Evolutionary conservation across 1,140 invertebrate genomes (phyloP), one percentile per base, ranked within the genome.

Genomic region (Drosophila neocordata): DNA sequence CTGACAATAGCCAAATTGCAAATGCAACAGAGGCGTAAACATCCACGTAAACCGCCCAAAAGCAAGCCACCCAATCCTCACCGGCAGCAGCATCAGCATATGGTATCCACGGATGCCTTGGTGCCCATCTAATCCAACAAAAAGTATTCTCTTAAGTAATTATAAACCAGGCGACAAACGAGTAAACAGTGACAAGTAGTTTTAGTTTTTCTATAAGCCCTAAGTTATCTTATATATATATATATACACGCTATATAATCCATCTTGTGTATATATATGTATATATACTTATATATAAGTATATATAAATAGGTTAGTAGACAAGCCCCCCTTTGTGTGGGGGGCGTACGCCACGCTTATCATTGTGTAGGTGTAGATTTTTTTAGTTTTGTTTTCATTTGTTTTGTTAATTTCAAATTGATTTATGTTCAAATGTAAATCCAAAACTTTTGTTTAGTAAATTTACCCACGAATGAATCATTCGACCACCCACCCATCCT

Each of bases 151-250:
- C 65, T 34, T 71, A 85, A 84, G 73, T 77, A 68, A 71, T 77
- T 77, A 79, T 31, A 37, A 11, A 57, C 15, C 27, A 65, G 74
- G 65, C 83, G 82, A 85, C 79, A 85, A 88, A 88, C 82, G 83
- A 87, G 83, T 87, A 87, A 87, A 82, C 83, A 87, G 82, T 88
- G 82, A 87, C 82, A 87, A 87, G 62, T 87, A 87, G 83, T 59
- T 70, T 71, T 76, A 66, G 69, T 76, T 70, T 62, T 41, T 61
- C n/a, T 22, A 20, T 76, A 75, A 53, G 65, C 38, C 15, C 41
- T 44, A 67, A 69, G 72, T 13, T 34, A 55, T 37, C 62, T 38
- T 59, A 37, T 22, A 58, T 58, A 58, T 24, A 58, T 35, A 60
- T 63, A 55, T 62, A 77, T 68, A 73, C 27, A 56, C 41, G 18